Evolutionary conservation across 2,888 invertebrate genomes (phyloP), one percentile per base, ranked within the genome.

Genomic region (Syrista parreyssii): DNA sequence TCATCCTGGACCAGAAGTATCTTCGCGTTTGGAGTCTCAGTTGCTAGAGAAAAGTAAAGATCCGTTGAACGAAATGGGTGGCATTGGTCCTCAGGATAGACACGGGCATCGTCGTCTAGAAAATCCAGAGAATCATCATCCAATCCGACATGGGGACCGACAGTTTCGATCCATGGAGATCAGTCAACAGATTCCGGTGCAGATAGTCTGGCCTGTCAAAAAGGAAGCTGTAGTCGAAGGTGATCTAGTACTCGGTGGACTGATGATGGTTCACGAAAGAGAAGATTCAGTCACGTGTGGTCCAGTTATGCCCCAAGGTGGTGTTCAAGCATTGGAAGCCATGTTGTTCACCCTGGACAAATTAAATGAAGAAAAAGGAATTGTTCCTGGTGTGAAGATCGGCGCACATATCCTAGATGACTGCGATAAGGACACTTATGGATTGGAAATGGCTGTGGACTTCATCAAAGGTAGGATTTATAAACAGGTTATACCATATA

Each of bases 261-360:
- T 98, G 74, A 98, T 98, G 97, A 98, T 98, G 97, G 96, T 98
- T 0, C 98, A 98, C 89, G 98, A 98, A 87, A 93, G 98, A 34
- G 96, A 97, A 84, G 98, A 98, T 85, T 94, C 94, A 74, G 94
- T 96, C 88, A 97, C 96, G 2, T 98, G 98, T 88, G 98, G 98
- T 0, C 97, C 96, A 1, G 96, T 98, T 72, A 98, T 98, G 98
- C 97, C 97, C 0, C 98, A 98, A 91, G 98, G 98, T 1, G 96
- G 96, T 0, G 94, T 96, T 11, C 96, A 96, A 88, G 98, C 98
- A 0, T 92, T 98, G 82, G 98, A 98, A 90, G 96, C 96, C 0
- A 98, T 98, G 98, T 93, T 98, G 73, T 98, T 95, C 89, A 98
- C 98, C 0, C 91, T 98, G 87, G 98, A 98, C 91, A 93, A 94